Evolutionary conservation across 2,113 vertebrate species (phyloP), one percentile per base, ranked within the genome.

Genomic region (Entomyzon cyanotis): DNA sequence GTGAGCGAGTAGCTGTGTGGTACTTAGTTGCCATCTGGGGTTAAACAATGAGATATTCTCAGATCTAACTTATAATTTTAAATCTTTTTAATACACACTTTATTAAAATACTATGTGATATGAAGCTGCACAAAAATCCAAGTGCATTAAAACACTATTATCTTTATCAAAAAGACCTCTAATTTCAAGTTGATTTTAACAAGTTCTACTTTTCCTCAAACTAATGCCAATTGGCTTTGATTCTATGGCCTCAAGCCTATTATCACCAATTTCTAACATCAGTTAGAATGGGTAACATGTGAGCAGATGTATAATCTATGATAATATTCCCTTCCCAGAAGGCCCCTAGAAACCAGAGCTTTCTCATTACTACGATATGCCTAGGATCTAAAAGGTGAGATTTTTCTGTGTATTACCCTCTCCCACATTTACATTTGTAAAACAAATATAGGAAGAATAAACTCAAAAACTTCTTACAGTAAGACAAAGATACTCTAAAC

Each of bases 1-100:
- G 24, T 11, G 10, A 76, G 21, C 0, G 1, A 83, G 30, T 10
- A 69, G 17, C 21, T 76, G 15, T 21, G 17, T 31, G 20, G 16
- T 47, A 42, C 0, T 1, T 27, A 0, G 0, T 41, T 76, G 25
- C 11, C 21, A 22, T 7, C 30, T 62, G 18, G 31, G 12, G 21
- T 63, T 23, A 69, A 90, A 63, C 5, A 19, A 28, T 31, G 4
- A 62, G 41, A 47, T 49, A 41, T 41, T 35, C 13, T 59, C 20
- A 58, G 11, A 58, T 46, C 8, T 44, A 88, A 41, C 4, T 25
- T 65, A 52, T 10, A 53, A 55, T 47, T 87, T 89, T 64, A 14
- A 46, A 67, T 42, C 2, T 67, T 39, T 84, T 67, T 44, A 64
- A 53, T 33, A 44, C 20, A 7, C 2, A 64, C 7, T 56, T 83